Base-by-base conservation (phyloP, 2,113 vertebrate genomes). In the Procapra przewalskii region DNA sequence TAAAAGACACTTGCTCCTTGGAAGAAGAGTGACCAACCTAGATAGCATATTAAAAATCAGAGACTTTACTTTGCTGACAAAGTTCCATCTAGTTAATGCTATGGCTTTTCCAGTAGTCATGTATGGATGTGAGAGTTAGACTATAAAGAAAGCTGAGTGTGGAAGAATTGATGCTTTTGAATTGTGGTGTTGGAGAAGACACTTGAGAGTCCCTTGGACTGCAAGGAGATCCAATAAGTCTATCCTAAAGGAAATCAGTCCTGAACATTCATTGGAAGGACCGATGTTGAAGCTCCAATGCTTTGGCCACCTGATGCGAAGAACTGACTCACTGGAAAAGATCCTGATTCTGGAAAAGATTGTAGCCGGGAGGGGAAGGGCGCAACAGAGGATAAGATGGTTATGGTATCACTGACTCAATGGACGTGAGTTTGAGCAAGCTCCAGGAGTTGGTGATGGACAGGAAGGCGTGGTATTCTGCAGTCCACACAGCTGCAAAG, bases 401-500 rank as follows among this genome's bases (percentile, higher is more conserved):
- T 75, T 75, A 75, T 75, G 36, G 67, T 11, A 40, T 75, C 10
- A 40, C 67, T 3, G 21, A 75, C 67, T 75, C 9, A 9, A 67
- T 40, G 36, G 36, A 6, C 67, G 25, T 25, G 67, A 40, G 21
- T 40, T 3, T 75, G 67, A 71, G 67, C 67, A 40, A 71, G n/a
- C n/a, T 40, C 19, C 36, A 40, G n/a, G n/a, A 40, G 67, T 40
- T 40, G n/a, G 19, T 75, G 67, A 40, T 40, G 36, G 67, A 75
- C 19, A 75, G 36, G 21, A 12, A 23, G 5, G 36, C 21, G 3
- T 40, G 67, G n/a, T 23, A 1, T 75, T 19, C n/a, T 71, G 67
- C 5, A 75, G 36, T 75, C 10, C 67, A 40, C 2, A 11, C 0
- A 1, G 67, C n/a, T 75, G n/a, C n/a, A 36, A 21, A 36, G 19